Evolutionary conservation across 2,888 invertebrate genomes (phyloP).

Genomic region (Synergus umbraculus): DNA sequence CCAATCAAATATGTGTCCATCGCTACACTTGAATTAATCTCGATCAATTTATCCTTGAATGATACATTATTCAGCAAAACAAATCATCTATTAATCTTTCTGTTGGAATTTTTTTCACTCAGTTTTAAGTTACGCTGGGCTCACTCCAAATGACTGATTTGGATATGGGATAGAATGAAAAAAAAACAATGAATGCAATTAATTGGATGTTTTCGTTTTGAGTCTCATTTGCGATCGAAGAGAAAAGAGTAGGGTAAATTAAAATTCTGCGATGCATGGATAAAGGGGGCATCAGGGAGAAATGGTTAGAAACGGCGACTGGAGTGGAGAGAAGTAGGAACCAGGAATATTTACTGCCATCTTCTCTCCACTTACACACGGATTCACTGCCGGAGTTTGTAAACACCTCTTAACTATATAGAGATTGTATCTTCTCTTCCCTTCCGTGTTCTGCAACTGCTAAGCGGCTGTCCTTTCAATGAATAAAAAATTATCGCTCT

Average conservation of each 20-base stretch:
- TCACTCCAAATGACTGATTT: slow-evolving; percentile 48
- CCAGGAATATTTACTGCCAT: slow-evolving; percentile 77
- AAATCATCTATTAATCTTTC: no score
- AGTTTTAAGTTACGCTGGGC: background rate
- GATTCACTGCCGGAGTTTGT: slow-evolving; percentile 76
- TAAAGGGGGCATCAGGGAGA: slow-evolving; percentile 52
- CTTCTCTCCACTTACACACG: slow-evolving; percentile 76
- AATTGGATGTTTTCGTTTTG: slow-evolving; percentile 73
- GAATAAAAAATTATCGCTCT: slow-evolving; percentile 62
- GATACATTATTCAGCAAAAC: background rate
- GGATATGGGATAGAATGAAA: slow-evolving; percentile 35
- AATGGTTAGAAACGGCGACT: slow-evolving; percentile 54
- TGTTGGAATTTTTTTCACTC: no score
- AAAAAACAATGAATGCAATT: slow-evolving; percentile 58
- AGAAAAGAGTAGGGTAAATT: slow-evolving; percentile 67
- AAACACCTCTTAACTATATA: slow-evolving; percentile 77
- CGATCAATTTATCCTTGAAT: background rate
- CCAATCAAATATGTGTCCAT: background rate
- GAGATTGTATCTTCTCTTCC: slow-evolving; percentile 74
- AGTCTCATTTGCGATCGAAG: slow-evolving; percentile 56
- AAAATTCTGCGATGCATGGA: slow-evolving; percentile 68
- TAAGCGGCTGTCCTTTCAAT: slow-evolving; percentile 59
- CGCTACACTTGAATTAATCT: background rate
- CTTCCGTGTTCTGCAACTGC: slow-evolving; percentile 65
- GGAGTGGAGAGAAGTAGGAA: slow-evolving; percentile 59